These are phyloP conservation scores for Dufourea novaeangliae DNA, from an alignment of 1,140 invertebrate genomes.

Conservation along the genomic window DNA sequence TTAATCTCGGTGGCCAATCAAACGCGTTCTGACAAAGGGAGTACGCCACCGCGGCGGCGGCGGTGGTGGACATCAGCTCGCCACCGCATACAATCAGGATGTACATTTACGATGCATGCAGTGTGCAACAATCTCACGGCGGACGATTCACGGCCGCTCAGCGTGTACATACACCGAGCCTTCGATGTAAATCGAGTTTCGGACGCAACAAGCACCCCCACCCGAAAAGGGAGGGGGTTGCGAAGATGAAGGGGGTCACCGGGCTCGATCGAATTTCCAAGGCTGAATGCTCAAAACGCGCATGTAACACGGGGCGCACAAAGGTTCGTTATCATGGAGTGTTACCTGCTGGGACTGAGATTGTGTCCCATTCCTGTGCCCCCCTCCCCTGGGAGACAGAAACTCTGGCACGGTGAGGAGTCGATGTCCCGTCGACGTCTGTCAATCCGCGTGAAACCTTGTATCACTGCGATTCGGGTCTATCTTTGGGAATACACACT, in stretches of 20 bases:
- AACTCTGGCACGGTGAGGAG: not conserved
- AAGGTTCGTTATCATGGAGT: slow-evolving; percentile 59
- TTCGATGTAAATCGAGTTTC: slow-evolving; percentile 50
- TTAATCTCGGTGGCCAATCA: slow-evolving; percentile 56
- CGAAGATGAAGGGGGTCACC: slow-evolving; percentile 39
- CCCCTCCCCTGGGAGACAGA: slow-evolving; percentile 19
- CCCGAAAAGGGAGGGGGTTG: slow-evolving; percentile 20
- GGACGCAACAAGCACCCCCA: slow-evolving; percentile 6
- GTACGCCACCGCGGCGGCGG: not conserved
- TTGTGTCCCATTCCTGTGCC: too few species aligned
- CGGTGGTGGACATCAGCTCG: slow-evolving; percentile 13
- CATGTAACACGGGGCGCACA: slow-evolving; percentile 47
- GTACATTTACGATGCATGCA: slow-evolving; percentile 54
- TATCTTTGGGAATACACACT: not conserved
- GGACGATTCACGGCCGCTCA: slow-evolving; percentile 22
- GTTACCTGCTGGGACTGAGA: slow-evolving; percentile 50
- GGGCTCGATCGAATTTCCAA: slow-evolving; percentile 59
- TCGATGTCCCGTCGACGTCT: not conserved
- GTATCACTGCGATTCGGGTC: not conserved
- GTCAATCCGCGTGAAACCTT: slow-evolving; percentile 21
- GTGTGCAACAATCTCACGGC: slow-evolving; percentile 45
- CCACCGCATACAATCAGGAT: slow-evolving; percentile 46
- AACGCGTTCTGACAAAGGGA: slow-evolving; percentile 55
- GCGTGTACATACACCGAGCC: not conserved
- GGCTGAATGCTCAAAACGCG: slow-evolving; percentile 56